Evolutionary conservation across 1,140 invertebrate species (phyloP), one percentile per base, ranked within the genome.

Genomic region (Drosophila nigromelanica): DNA sequence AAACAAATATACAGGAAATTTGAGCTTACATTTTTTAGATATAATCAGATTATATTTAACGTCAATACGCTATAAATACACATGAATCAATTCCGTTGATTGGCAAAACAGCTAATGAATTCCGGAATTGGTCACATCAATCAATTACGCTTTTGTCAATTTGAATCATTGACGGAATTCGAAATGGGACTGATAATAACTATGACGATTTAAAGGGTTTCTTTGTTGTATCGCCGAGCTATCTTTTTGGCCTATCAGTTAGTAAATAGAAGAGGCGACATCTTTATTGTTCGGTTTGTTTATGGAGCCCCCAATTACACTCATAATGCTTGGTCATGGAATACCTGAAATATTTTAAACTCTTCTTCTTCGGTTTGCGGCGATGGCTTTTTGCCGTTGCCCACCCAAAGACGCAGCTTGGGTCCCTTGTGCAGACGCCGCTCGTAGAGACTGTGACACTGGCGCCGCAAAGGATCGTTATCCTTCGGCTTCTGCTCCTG

Each of bases 341-440:
- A 30, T 86, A 87, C 82, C 82, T 87, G 82, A 43, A 89, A 87
- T 50, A 15, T 59, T 68, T 80, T 76, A 54, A 71, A 59, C 40
- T 87, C 82, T 56, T 87, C 82, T 33, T 73, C 71, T 21, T 86
- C 73, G 1, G 15, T 50, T 18, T 43, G 50, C 1, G 43, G 62
- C 37, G 63, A 30, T 0, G 24, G 45, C n/a, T 63, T 78, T 27
- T 82, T 78, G 33, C 55, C 63, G 24, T 66, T 80, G 39, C 86
- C 82, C 61, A 76, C 68, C 33, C 70, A 73, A 7, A 87, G 76
- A 27, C 69, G 87, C 5, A 91, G 69, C 72, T 91, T 91, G 15
- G 90, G 90, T 52, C 70, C 67, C 50, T 80, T 83, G 71, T 90
- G 78, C 56, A 82, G 45, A 0, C 90, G 82, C 4, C 90, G 76